Evolutionary conservation across 2,888 invertebrate species (phyloP).

Genomic region (Caenorhabditis parvicauda): DNA sequence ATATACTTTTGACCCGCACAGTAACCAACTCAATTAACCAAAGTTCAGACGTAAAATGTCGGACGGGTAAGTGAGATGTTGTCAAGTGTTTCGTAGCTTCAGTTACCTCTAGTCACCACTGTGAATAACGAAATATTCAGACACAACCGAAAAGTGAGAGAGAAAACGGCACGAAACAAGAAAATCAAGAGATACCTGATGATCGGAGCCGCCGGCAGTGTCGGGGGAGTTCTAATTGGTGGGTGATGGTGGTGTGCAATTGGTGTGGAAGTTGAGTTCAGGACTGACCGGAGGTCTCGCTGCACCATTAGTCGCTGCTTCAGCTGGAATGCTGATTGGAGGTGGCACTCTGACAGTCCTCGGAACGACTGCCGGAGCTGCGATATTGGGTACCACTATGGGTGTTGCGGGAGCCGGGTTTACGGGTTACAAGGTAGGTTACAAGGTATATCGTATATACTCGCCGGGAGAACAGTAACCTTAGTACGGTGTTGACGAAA

Average conservation of each 20-base stretch:
- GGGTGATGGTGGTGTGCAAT: not conserved
- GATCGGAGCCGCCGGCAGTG: slow-evolving; percentile 72
- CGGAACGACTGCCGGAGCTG: slow-evolving; percentile 68
- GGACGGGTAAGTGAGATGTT: slow-evolving; percentile 23
- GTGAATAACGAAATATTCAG: slow-evolving; percentile 63
- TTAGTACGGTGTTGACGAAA: too few species aligned
- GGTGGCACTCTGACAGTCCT: slow-evolving; percentile 65
- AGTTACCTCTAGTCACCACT: too few species aligned
- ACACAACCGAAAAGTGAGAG: slow-evolving; percentile 67
- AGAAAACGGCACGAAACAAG: slow-evolving; percentile 66
- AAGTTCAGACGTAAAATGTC: slow-evolving; percentile 21
- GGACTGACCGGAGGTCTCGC: slow-evolving; percentile 73
- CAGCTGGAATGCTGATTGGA: slow-evolving; percentile 63
- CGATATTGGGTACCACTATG: slow-evolving; percentile 69
- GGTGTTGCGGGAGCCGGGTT: slow-evolving; percentile 74
- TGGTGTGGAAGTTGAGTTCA: slow-evolving; percentile 26
- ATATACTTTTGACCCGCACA: not conserved
- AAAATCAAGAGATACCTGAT: slow-evolving; percentile 71
- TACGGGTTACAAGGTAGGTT: slow-evolving; percentile 66
- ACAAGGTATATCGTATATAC: too few species aligned
- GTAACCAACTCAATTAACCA: not conserved
- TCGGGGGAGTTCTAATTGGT: slow-evolving; percentile 71
- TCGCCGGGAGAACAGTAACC: not conserved
- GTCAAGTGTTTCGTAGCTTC: too few species aligned
- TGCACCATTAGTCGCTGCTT: slow-evolving; percentile 69